Evolutionary conservation across 2,888 invertebrate genomes (phyloP).

Genomic region (Calephelis perditalis): DNA sequence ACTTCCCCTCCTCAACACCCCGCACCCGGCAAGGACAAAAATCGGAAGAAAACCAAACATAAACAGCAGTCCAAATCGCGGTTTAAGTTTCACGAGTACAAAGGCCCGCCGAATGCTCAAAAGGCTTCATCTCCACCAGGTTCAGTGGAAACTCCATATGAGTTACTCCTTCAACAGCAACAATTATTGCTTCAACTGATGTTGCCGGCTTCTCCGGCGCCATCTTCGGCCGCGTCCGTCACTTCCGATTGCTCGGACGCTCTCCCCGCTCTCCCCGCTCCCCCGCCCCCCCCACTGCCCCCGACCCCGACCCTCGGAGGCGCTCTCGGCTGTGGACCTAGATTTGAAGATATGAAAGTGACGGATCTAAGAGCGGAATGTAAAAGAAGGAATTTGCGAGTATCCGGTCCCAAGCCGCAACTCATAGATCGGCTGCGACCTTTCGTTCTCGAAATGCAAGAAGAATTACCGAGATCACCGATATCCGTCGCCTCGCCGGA

Average conservation of each 20-base stretch:
- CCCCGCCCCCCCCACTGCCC: conserved; percentile 73
- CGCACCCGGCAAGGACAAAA: conserved; percentile 83
- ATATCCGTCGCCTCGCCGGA: conserved; percentile 57
- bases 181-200: conserved; percentile 91
- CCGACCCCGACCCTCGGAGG: conserved; percentile 53
- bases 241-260: conserved; percentile 59
- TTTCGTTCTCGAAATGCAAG: conserved; percentile 74
- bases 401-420: conserved; percentile 97
- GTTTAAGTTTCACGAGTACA: conserved; percentile 95
- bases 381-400: conserved; percentile 94
- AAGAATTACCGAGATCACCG: conserved; percentile 66
- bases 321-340: conserved; percentile 66
- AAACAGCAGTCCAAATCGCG: conserved; percentile 81
- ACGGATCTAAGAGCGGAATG: conserved; percentile 96
- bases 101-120: conserved; percentile 92
- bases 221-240: conserved; percentile 43
- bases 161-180: conserved; percentile 94
- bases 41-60: conserved; percentile 56
- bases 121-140: conserved; percentile 81
- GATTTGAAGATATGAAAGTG: conserved; percentile 96
- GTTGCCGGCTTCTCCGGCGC: conserved; percentile 61
- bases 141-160: conserved; percentile 89
- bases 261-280: conserved; percentile 55
- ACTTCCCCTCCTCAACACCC: conserved; percentile 65
- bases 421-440: conserved; percentile 93